Base-by-base conservation (phyloP, 2,888 invertebrate genomes). In the Diabrotica balteata region DNA sequence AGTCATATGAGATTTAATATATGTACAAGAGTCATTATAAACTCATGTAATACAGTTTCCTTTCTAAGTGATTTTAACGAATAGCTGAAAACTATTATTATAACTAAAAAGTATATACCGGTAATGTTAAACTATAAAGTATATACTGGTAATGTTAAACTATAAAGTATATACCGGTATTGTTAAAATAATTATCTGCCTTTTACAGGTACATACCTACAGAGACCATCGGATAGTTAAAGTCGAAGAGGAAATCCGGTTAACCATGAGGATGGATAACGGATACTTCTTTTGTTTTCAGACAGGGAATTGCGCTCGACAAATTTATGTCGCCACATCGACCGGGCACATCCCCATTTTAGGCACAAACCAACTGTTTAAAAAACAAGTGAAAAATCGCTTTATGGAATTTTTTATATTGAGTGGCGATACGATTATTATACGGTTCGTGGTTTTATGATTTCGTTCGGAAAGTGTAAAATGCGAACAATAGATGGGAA, bases 191-290 rank as follows among this genome's bases (percentile, higher is more conserved):
- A 54, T 54, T 43, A 54, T n/a, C 10, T 43, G 54, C 54, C 10
- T n/a, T 54, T 54, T 54, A 42, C 54, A 54, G 42, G 53, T n/a
- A 53, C 10, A n/a, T n/a, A 53, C 10, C 53, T 32, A 11, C 6
- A 47, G 47, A 49, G 63, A 55, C 63, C 44, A 58, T 57, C 61
- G 51, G 45, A 17, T 11, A 57, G 55, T 9, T 44, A 52, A 52
- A 17, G 22, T 44, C 49, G 61, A 72, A 69, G 55, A 72, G 72
- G 72, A 72, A 67, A 67, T 72, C 72, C 72, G 72, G 71, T 71
- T 57, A 17, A 49, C 61, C 47, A 58, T 42, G 61, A 46, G 64
- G 32, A 32, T 32, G 63, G 59, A 68, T 68, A 65, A 65, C 68
- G 59, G 62, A 68, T 58, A 64, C 51, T 68, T 65, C 65, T 62